Conservation (phyloP, 2,797 vertebrate genomes). For the Cryptoblepharus egeriae region DNA sequence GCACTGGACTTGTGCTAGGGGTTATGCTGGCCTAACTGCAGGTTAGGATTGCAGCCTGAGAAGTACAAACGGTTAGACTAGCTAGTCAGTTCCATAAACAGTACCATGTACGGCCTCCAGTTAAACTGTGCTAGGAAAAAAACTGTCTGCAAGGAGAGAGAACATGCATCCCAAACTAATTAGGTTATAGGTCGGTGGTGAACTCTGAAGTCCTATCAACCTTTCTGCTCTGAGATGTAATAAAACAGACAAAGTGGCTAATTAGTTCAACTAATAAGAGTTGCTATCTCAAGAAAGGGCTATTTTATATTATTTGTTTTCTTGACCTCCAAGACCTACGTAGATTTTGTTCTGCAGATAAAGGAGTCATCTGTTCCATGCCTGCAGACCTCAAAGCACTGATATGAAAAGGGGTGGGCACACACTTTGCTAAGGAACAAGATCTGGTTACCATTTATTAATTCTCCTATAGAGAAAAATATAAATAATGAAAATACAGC, state of each 20-base stretch:
- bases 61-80: neutral
- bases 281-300: neutral
- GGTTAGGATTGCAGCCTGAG: no score
- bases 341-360: neutral
- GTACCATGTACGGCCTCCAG: neutral
- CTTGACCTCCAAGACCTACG: neutral
- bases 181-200: constrained; percentile 1
- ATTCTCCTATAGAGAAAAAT: no score
- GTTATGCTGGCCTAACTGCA: no score
- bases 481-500: no score
- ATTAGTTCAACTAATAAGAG: constrained; percentile 3
- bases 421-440: neutral
- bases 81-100: neutral
- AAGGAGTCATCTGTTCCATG: neutral
- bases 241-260: constrained; percentile 3
- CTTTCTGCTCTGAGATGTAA: neutral
- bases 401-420: neutral
- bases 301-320: constrained; percentile 1
- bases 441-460: neutral
- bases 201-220: constrained; percentile 21
- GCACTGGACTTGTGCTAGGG: no score
- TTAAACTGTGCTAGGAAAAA: neutral
- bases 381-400: neutral
- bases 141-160: neutral
- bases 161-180: neutral